Evolutionary conservation across 2,113 vertebrate species (phyloP), one percentile per base, ranked within the genome.

Genomic region (Aegypius monachus): DNA sequence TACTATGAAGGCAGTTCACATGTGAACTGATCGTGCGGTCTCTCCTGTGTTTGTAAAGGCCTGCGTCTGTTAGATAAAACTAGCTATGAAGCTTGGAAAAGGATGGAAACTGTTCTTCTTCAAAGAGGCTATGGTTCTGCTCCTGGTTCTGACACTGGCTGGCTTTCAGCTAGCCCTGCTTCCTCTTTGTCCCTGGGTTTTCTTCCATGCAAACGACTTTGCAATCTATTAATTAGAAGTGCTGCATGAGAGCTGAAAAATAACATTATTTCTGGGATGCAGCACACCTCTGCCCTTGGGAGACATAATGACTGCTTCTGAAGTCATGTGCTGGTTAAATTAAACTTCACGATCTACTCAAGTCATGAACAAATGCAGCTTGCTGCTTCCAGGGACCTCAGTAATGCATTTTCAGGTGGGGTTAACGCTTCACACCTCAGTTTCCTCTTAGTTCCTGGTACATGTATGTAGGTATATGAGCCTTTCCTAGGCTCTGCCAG

Each of bases 201-300:
- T 90, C 66, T 59, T 87, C 86, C 81, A 68, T 70, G 66, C 56
- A 68, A 87, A 42, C 22, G 79, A 20, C 58, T 89, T 87, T 62
- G 56, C 18, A 81, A 85, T 23, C 78, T 79, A 10, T 94, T 94
- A 80, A 94, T 94, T 91, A 70, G 23, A 91, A 86, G 32, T 70
- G 73, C 38, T 94, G 81, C 59, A 40, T 43, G 38, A 89, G 74
- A 91, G 73, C 81, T 93, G 93, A 83, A 95, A 96, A 91, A 59
- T 82, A 93, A 45, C 36, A 19, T 83, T 91, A 85, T 95, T 94
- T 82, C 62, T 96, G 84, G 86, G 86, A 61, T 66, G 66, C 86
- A 80, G 89, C 84, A 80, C 70, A 89, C 81, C 74, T 84, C 58
- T 91, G 70, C 84, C 81, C 93, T 82, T 81, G 84, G 84, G 89